Percentiles rank a stretch among this genome's conserved stretches.
These are phyloP conservation scores for Sebastes cheni DNA, from an alignment of 2,797 vertebrate species.

Conservation along the genomic window DNA sequence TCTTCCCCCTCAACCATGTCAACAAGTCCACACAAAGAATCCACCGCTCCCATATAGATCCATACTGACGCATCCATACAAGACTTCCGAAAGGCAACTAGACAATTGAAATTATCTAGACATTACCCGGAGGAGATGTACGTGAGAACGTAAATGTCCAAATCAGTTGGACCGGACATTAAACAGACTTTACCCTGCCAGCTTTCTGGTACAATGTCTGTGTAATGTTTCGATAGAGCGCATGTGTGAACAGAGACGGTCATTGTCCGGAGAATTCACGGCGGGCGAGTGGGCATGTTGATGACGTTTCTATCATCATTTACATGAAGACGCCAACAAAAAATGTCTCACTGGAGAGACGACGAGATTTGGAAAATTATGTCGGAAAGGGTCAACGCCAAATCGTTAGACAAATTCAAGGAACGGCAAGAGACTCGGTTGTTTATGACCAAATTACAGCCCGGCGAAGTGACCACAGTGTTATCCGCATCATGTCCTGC, in stretches of 20 bases:
- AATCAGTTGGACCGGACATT: neutral
- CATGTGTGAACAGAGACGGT: neutral
- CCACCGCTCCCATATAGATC: neutral
- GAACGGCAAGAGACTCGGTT: neutral
- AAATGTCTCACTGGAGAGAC: neutral
- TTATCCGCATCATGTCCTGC: neutral
- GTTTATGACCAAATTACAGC: neutral
- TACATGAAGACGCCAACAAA: neutral
- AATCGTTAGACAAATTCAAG: neutral
- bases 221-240: neutral
- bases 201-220: neutral
- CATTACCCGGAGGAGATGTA: neutral
- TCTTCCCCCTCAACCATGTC: constrained; percentile 44
- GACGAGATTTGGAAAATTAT: neutral
- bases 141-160: neutral
- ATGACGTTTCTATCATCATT: neutral
- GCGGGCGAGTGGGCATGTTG: neutral
- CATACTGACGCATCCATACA: neutral
- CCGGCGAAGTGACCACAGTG: neutral
- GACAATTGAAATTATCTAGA: neutral
- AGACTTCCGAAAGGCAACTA: neutral
- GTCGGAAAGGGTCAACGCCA: neutral
- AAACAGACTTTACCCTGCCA: neutral
- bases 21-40: constrained; percentile 69
- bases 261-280: neutral